Percentiles rank a stretch among this genome's conserved stretches.
Conservation (phyloP, 2,888 invertebrate species). For the Philhelius pedissequus region DNA sequence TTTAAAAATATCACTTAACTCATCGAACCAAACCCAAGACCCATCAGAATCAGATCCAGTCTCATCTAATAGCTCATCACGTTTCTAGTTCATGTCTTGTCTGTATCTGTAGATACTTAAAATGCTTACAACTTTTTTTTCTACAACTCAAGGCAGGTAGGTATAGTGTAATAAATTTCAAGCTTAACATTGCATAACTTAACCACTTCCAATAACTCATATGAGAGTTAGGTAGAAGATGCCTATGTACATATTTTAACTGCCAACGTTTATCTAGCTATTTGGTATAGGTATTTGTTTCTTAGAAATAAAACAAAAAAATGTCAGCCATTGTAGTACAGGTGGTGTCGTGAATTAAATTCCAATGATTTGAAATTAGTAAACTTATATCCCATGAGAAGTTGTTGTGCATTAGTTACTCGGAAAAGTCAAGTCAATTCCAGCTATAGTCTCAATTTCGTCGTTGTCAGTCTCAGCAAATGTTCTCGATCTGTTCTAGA, state of each 20-base stretch:
- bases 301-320: too few relatives aligned
- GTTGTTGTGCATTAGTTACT: neutral
- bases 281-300: conserved; percentile 1
- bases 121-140: neutral
- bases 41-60: neutral
- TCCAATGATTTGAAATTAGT: conserved; percentile 18
- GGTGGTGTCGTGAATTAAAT: conserved; percentile 45
- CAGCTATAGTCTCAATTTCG: conserved; percentile 15
- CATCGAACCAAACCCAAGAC: neutral
- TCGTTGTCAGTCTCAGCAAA: too few relatives aligned
- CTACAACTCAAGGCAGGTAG: neutral
- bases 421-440: conserved; percentile 40
- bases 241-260: too few relatives aligned
- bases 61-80: conserved; percentile 2
- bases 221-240: too few relatives aligned
- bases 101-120: too few relatives aligned
- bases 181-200: conserved; percentile 5
- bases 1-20: neutral
- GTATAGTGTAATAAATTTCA: neutral
- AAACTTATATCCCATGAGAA: neutral
- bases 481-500: conserved; percentile 9
- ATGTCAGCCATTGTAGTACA: conserved; percentile 16
- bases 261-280: neutral
- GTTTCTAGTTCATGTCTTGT: neutral
- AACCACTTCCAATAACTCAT: neutral